Evolutionary conservation across 1,140 invertebrate species (phyloP).

Genomic region (Drosophila chauvacae): DNA sequence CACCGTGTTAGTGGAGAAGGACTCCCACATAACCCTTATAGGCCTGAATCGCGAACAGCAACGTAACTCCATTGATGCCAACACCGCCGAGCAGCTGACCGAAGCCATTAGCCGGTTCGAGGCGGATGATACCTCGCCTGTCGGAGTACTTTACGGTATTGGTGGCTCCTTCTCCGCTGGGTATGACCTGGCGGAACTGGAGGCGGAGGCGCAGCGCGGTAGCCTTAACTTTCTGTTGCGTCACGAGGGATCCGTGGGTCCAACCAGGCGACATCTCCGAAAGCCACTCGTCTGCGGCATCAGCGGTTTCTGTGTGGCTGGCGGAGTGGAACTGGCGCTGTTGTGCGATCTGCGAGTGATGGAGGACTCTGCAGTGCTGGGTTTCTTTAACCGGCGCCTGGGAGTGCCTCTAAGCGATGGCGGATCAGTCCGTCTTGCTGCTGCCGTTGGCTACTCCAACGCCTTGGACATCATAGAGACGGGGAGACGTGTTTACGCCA

Average conservation of each 20-base stretch:
- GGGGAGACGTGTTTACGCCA: slow-evolving; percentile 89
- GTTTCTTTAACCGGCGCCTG: slow-evolving; percentile 93
- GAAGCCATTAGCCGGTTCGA: slow-evolving; percentile 92
- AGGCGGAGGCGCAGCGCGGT: slow-evolving; percentile 57
- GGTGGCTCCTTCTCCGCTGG: slow-evolving; percentile 96
- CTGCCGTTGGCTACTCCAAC: slow-evolving; percentile 92
- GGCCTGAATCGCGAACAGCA: slow-evolving; percentile 93
- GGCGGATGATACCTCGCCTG: slow-evolving; percentile 87
- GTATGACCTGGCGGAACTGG: slow-evolving; percentile 91
- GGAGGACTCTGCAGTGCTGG: slow-evolving; percentile 93
- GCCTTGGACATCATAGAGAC: slow-evolving; percentile 96
- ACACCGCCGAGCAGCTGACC: slow-evolving; percentile 88
- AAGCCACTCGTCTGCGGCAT: slow-evolving; percentile 95
- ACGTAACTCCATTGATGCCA: slow-evolving; percentile 91
- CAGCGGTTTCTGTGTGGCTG: slow-evolving; percentile 94
- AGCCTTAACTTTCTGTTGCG: slow-evolving; percentile 69
- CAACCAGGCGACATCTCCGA: slow-evolving; percentile 87
- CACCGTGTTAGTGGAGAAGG: slow-evolving; percentile 83
- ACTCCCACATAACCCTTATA: slow-evolving; percentile 88
- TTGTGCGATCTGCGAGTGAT: slow-evolving; percentile 95
- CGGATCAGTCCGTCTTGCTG: slow-evolving; percentile 91
- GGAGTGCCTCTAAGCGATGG: slow-evolving; percentile 93
- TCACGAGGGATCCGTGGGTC: slow-evolving; percentile 85
- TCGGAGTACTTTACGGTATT: slow-evolving; percentile 93
- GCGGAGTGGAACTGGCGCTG: slow-evolving; percentile 94